Evolutionary conservation across 2,797 vertebrate species (phyloP).

Genomic region (Falco columbarius): DNA sequence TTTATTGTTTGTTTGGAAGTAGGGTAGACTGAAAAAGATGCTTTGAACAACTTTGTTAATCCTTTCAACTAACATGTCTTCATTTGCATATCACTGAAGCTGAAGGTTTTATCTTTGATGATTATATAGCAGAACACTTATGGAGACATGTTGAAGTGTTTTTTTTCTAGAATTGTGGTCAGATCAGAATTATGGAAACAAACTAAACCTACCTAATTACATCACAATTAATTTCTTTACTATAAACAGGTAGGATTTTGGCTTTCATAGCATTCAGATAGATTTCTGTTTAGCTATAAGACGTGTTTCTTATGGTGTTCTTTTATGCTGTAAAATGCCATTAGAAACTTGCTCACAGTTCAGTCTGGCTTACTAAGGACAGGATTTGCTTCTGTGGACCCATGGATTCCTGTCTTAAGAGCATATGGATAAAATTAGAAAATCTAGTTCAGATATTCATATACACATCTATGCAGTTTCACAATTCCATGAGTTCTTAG

Average conservation of each 20-base stretch:
- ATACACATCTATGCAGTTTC: background rate
- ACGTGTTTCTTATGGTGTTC: background rate
- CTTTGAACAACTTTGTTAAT: conserved; percentile 64
- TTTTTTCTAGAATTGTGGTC: background rate
- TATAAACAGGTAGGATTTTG: background rate
- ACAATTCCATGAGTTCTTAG: background rate
- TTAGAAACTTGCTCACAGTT: background rate
- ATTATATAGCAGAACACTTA: background rate
- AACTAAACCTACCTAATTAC: background rate
- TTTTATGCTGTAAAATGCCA: background rate
- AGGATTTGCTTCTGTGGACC: background rate
- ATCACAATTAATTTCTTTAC: conserved; percentile 4
- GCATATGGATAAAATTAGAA: background rate
- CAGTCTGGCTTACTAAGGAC: background rate
- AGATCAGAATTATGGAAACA: conserved; percentile 13
- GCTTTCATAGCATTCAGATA: background rate
- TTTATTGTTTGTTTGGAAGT: conserved; percentile 65
- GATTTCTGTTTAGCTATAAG: background rate
- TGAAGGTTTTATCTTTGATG: conserved; percentile 58
- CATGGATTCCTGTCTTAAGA: background rate
- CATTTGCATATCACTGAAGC: conserved; percentile 29
- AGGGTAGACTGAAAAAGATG: conserved; percentile 48
- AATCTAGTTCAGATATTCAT: background rate
- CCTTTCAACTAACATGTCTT: conserved; percentile 60
- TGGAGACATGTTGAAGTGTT: background rate